These are phyloP conservation scores for Luehdorfia chinensis DNA, from an alignment of 1,140 invertebrate species.

Conservation along the genomic window DNA sequence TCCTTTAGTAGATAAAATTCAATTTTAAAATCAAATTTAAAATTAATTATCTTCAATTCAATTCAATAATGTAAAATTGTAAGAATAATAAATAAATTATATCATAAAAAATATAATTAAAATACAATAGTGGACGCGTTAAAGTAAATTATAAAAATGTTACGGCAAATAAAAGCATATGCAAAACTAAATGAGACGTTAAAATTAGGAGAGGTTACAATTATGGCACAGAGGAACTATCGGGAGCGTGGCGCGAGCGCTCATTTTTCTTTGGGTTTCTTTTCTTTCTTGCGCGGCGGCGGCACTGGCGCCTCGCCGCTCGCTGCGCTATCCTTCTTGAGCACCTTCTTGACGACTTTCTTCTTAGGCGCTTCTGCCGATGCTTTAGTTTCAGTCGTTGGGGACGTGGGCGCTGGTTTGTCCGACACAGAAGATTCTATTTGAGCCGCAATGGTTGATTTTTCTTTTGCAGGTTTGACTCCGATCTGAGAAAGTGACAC, in stretches of 20 bases:
- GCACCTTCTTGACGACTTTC: conserved; percentile 61
- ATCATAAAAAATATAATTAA: conserved; percentile 39
- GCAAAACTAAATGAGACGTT: conserved; percentile 57
- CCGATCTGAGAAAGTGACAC: conserved; percentile 69
- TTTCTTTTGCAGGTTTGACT: conserved; percentile 48
- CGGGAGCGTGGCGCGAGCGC: conserved; percentile 37
- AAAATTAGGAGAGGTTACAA: conserved; percentile 54
- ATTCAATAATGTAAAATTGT: too few relatives aligned
- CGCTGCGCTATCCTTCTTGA: conserved; percentile 57
- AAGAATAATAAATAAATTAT: conserved; percentile 40
- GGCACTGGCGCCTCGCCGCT: conserved; percentile 65
- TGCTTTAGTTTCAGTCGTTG: conserved; percentile 18
- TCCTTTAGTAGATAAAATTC: conserved; percentile 51
- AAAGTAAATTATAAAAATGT: conserved; percentile 52
- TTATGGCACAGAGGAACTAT: conserved; percentile 72
- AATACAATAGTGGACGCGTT: conserved; percentile 51
- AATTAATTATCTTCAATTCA: conserved; percentile 29
- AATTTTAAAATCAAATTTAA: conserved; percentile 40
- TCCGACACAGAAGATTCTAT: conserved; percentile 52
- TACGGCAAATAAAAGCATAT: conserved; percentile 65
- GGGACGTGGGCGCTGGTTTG: conserved; percentile 22
- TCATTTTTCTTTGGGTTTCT: conserved; percentile 75
- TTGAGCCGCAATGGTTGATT: conserved; percentile 47
- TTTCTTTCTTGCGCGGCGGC: conserved; percentile 75
- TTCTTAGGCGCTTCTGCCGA: conserved; percentile 55